Conservation (phyloP, 1,140 invertebrate genomes). For the Drosophila bipectinata region DNA sequence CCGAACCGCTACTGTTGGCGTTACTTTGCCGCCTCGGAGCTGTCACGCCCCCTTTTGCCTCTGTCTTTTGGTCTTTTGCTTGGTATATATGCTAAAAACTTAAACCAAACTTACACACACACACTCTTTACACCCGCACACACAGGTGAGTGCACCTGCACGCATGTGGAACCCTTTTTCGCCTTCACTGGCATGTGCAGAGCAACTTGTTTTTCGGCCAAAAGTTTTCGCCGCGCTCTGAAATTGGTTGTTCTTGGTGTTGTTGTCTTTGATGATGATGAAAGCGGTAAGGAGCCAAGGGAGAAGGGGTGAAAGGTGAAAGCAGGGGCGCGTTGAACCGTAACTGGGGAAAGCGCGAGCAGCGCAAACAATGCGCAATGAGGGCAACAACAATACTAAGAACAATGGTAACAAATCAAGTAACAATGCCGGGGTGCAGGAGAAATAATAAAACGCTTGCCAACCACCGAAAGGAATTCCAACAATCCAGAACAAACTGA, state of each 20-base stretch:
- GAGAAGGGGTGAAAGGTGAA: background rate
- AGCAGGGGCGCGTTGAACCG: slow-evolving; percentile 64
- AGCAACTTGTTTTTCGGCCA: slow-evolving; percentile 33
- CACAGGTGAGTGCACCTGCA: slow-evolving; percentile 65
- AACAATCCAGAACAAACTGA: slow-evolving; percentile 24
- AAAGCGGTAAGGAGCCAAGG: slow-evolving; percentile 51
- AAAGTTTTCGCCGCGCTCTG: slow-evolving; percentile 64
- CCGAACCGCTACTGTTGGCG: slow-evolving; percentile 12
- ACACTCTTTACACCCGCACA: background rate
- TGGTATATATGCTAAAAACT: slow-evolving; percentile 73
- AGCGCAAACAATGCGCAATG: slow-evolving; percentile 62
- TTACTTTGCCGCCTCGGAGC: slow-evolving; percentile 3
- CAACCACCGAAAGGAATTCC: slow-evolving; percentile 32
- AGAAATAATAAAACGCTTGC: slow-evolving; percentile 53
- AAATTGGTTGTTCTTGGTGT: slow-evolving; percentile 33
- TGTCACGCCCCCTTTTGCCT: slow-evolving; percentile 14
- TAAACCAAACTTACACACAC: slow-evolving; percentile 72
- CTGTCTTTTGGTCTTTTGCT: slow-evolving; percentile 15
- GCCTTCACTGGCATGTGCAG: slow-evolving; percentile 66
- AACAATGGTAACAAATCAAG: slow-evolving; percentile 59
- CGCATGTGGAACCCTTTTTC: slow-evolving; percentile 77
- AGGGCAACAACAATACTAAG: slow-evolving; percentile 40
- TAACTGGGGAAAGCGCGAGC: slow-evolving; percentile 70
- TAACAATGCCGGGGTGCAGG: slow-evolving; percentile 42
- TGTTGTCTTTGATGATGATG: slow-evolving; percentile 73